Base-by-base conservation (phyloP, 2,888 invertebrate species). In the Euplexia lucipara region DNA sequence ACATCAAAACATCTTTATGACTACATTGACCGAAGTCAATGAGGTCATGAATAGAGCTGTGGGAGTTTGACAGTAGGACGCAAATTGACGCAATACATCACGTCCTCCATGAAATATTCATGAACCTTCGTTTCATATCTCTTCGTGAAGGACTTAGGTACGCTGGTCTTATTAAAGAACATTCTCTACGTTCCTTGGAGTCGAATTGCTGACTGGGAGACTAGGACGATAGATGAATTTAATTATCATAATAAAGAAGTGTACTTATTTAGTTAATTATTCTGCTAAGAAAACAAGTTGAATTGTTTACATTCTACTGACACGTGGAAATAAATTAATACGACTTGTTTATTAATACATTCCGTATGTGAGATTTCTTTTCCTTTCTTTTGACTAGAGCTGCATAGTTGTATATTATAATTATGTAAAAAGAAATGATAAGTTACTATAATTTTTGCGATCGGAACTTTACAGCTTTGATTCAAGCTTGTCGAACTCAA, bases 71-170 rank as follows among this genome's bases (percentile, higher is more conserved):
- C 42, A 53, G 22, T 57, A 22, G 30, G 14, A 20, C 42, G 44
- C 60, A 57, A 58, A 67, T 42, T 44, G 14, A 20, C 42, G 44
- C 60, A 57, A 58, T 74, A 45, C 47, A 66, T 78, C 79, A 74
- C 68, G 68, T 74, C 3, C 16, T 0, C 9, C 16, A 79, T 79
- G 52, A 68, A 75, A 70, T 76, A 66, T 70, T 70, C 61, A 78
- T 70, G 62, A 53, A 5, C 8, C 35, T 20, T 60, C 37, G 63
- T 34, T 20, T 71, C 49, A 75, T 71, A 75, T 67, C 67, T 49
- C 34, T 6, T 37, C 34, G 44, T 20, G n/a, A 44, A 48, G 59
- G 47, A 54, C 62, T 73, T 61, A 34, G 49, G 34, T 48, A 56
- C 35, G 37, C 22, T 35, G 44, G 42, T 64, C 35, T 62, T 58